Percentiles rank a stretch among this genome's conserved stretches.
phyloP scores from a whole-genome alignment of 2,797 vertebrate species.

The Avahi laniger region DNA sequence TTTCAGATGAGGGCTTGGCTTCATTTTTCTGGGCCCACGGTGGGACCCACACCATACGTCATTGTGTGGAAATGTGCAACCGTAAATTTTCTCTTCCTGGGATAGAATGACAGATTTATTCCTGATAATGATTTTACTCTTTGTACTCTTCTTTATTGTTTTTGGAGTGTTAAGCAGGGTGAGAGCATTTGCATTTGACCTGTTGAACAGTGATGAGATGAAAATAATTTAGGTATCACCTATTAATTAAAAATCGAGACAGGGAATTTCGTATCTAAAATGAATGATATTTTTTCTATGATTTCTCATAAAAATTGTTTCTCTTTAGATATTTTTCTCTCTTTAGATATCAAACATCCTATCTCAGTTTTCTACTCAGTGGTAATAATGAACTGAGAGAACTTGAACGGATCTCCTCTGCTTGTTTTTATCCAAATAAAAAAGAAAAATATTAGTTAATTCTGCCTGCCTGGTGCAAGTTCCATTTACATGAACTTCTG shows the following conservation, averaged over 20 bases:
- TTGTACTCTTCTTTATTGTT: neutral
- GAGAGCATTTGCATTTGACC: neutral
- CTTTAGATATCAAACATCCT: neutral
- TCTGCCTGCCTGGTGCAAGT: neutral
- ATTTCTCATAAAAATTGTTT: neutral
- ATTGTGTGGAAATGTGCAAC: neutral
- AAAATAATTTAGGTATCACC: neutral
- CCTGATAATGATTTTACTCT: neutral
- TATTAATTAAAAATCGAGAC: neutral
- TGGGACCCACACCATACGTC: neutral
- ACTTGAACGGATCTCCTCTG: neutral
- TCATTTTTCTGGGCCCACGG: neutral
- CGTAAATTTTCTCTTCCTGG: neutral
- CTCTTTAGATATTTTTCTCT: neutral
- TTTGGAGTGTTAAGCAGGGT: neutral
- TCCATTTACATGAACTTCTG: neutral
- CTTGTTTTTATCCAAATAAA: neutral
- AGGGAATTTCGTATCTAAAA: neutral
- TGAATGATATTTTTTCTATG: neutral
- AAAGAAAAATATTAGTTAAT: neutral
- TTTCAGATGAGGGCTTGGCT: constrained; percentile 32
- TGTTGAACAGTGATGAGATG: neutral
- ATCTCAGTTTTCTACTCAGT: neutral
- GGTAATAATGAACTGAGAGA: neutral
- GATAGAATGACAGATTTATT: neutral